Percentiles rank a stretch among this genome's conserved stretches.
phyloP scores from a whole-genome alignment of 2,797 vertebrate species.

The Bradypus variegatus region DNA sequence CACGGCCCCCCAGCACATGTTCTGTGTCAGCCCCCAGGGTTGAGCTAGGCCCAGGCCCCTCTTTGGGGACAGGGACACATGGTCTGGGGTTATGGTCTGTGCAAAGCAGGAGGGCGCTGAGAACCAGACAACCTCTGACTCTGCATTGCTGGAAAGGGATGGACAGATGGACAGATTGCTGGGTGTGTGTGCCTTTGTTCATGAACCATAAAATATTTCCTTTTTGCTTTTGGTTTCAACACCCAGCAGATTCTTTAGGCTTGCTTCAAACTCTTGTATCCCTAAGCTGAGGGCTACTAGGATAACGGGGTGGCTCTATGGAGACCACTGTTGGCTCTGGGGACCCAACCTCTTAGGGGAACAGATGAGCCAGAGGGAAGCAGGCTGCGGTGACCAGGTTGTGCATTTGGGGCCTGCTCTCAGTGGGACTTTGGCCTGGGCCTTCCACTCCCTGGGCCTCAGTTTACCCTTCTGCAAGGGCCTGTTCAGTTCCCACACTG shows the following conservation, averaged over 20 bases:
- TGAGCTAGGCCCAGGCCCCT: too few species aligned
- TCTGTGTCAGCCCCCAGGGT: neutral
- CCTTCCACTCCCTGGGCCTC: neutral
- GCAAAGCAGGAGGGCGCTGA: neutral
- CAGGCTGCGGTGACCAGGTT: accelerated
- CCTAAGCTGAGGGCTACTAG: neutral
- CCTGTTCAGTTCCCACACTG: too few species aligned
- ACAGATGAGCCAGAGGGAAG: neutral
- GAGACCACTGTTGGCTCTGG: too few species aligned
- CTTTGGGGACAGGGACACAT: too few species aligned
- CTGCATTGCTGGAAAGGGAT: too few species aligned
- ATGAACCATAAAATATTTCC: neutral
- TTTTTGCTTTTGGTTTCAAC: too few species aligned
- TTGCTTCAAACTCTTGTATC: neutral
- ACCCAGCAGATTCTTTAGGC: neutral
- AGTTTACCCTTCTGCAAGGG: neutral
- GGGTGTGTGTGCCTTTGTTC: accelerated
- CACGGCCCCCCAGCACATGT: too few species aligned
- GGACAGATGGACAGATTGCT: neutral
- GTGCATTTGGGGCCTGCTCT: neutral
- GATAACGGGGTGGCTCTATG: neutral
- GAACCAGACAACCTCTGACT: accelerated
- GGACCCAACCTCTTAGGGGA: neutral
- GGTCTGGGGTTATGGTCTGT: neutral
- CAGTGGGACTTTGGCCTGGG: neutral